phyloP scores from a whole-genome alignment of 1,140 invertebrate genomes.

The Drosophila funebris region DNA sequence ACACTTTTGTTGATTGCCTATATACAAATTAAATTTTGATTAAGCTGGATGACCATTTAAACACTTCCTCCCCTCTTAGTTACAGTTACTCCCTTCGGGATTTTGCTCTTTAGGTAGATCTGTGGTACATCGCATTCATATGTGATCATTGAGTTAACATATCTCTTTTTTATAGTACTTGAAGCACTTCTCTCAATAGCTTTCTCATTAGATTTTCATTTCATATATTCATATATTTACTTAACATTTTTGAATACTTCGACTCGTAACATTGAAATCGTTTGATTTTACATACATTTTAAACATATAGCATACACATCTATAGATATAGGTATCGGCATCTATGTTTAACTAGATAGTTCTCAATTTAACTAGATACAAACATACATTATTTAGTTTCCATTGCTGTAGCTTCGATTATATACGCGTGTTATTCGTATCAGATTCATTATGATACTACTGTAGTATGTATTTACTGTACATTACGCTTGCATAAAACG shows the following conservation, averaged over 20 bases:
- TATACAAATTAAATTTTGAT: constrained; percentile 48
- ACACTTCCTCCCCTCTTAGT: background rate
- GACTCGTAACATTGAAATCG: constrained; percentile 8
- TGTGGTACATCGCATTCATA: background rate
- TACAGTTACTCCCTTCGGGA: background rate
- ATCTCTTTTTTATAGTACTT: constrained; percentile 30
- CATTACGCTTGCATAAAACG: background rate
- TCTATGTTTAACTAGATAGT: background rate
- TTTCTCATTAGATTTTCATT: background rate
- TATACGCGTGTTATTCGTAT: background rate
- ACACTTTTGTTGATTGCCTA: constrained; percentile 36
- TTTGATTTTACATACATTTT: constrained; percentile 12
- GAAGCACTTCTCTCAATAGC: constrained; percentile 13
- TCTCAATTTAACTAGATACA: constrained; percentile 3
- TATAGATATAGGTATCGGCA: background rate
- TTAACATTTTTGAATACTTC: background rate
- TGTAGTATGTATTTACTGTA: background rate
- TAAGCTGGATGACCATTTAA: constrained; percentile 11
- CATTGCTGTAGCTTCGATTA: background rate
- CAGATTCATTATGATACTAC: background rate
- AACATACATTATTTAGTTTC: constrained; percentile 6
- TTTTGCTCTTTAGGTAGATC: background rate
- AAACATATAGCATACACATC: constrained; percentile 1
- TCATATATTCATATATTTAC: background rate
- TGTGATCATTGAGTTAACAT: background rate